Base-by-base conservation (phyloP, 2,797 vertebrate genomes). In the Buceros bicornis region DNA sequence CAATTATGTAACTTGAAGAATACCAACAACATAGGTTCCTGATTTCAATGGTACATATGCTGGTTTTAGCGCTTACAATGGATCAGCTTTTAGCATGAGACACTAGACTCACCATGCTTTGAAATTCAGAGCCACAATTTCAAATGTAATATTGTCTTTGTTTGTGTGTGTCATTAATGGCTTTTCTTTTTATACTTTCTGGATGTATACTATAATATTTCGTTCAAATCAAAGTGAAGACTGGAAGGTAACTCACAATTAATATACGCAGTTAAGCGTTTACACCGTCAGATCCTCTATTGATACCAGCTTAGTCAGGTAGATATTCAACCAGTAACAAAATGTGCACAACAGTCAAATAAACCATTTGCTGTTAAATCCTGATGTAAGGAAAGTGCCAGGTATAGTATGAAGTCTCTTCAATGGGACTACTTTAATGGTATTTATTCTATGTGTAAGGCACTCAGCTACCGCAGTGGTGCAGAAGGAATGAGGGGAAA, bases 1-100 rank as follows among this genome's bases (percentile, higher is more conserved):
- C 91, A 93, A 95, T 96, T 95, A 95, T 77, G 82, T 42, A 76
- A 70, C 91, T 80, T 87, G 43, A 94, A 95, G 89, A 93, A 94
- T 53, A 87, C 37, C 87, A 90, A 64, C 80, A 95, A 88, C 87
- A 95, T n/a, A 56, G 80, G 51, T 70, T 90, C 80, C 74, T 51
- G 54, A 82, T 89, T 93, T 95, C 86, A 90, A 64, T 66, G 66
- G 62, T 54, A 35, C 26, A 24, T 54, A 47, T 66, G 77, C 58
- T 80, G 84, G 69, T 73, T 96, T 91, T 82, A 91, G 80, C 17
- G 4, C 86, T 82, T 66, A 96, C 56, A 95, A 64, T 92, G 66
- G 80, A 91, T 87, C 67, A 64, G 80, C 77, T 90, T 95, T 89
- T 77, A 95, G 62, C 73, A 47, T 11, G 24, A 90, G 60, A 90